A percentile compares a stretch with the other conserved stretches of the same genome.
These are phyloP conservation scores for Melopsittacus undulatus DNA, from an alignment of 2,797 vertebrate species.

Conservation along the genomic window DNA sequence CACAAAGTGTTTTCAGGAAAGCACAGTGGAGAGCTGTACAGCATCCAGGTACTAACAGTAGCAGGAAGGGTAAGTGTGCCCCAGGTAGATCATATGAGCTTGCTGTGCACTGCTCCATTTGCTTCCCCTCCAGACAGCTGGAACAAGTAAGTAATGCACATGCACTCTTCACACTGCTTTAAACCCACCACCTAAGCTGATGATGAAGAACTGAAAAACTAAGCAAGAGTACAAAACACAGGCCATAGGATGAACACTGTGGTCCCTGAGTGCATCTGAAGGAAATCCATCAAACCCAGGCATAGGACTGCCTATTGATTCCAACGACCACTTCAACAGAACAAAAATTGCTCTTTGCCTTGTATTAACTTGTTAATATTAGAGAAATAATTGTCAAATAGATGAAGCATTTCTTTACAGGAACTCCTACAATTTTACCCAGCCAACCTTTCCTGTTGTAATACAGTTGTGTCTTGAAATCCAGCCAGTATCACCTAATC, in stretches of 20 bases:
- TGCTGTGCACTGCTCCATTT: not conserved
- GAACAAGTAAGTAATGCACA: not conserved
- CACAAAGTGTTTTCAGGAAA: not conserved
- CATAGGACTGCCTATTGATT: not conserved
- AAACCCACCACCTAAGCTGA: not conserved
- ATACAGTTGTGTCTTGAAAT: not conserved
- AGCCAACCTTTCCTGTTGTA: not conserved
- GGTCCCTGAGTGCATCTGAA: not conserved
- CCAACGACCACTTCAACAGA: not conserved
- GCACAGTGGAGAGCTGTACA: not conserved
- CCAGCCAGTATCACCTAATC: not conserved
- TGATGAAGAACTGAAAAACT: not conserved
- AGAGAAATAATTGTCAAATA: not conserved
- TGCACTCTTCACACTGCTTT: not conserved
- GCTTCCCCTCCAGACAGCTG: not conserved
- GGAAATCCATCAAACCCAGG: not conserved
- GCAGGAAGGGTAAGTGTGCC: not conserved
- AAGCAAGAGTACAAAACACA: not conserved
- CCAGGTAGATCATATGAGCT: not conserved
- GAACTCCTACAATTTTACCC: not conserved
- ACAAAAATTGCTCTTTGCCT: not conserved
- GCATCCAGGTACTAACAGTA: not conserved
- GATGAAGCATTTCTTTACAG: not conserved
- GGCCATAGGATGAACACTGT: not conserved
- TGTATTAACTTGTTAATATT: not conserved